phyloP scores from a whole-genome alignment of 2,888 invertebrate genomes.

The Chydorus sphaericus region DNA sequence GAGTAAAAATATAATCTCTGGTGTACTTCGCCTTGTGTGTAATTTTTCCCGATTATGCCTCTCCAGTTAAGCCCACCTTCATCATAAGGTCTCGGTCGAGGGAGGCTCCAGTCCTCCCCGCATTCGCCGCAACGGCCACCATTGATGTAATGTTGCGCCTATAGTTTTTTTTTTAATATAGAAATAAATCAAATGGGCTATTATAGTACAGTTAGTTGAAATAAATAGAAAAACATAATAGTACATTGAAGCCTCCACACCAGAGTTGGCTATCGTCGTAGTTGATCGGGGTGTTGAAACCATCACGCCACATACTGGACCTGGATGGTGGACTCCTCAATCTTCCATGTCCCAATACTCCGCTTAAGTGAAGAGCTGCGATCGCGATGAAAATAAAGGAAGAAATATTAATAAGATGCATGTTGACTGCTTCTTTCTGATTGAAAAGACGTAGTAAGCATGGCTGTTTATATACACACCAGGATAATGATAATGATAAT shows the following conservation, averaged over 20 bases:
- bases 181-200: background rate
- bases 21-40: constrained; percentile 18
- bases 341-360: constrained; percentile 42
- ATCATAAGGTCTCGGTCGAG: constrained; percentile 30
- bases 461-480: too few species aligned
- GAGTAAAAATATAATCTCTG: background rate
- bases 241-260: constrained; percentile 35
- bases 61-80: constrained; percentile 33
- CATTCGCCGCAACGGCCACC: constrained; percentile 30
- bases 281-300: constrained; percentile 33
- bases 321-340: constrained; percentile 37
- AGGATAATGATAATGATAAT: too few species aligned
- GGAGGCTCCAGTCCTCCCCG: constrained; percentile 28
- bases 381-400: too few species aligned
- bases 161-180: background rate
- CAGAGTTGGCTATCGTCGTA: constrained; percentile 38
- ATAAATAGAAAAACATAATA: constrained; percentile 1
- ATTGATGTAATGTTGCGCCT: constrained; percentile 14
- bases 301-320: constrained; percentile 38
- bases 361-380: too few species aligned
- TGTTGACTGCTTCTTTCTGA: too few species aligned
- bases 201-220: background rate
- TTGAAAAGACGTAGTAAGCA: too few species aligned
- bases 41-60: constrained; percentile 19
- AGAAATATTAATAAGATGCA: too few species aligned